Percentiles rank a stretch among this genome's conserved stretches.
Evolutionary conservation across 2,113 vertebrate genomes (phyloP).

Genomic region (Corvus cornix): DNA sequence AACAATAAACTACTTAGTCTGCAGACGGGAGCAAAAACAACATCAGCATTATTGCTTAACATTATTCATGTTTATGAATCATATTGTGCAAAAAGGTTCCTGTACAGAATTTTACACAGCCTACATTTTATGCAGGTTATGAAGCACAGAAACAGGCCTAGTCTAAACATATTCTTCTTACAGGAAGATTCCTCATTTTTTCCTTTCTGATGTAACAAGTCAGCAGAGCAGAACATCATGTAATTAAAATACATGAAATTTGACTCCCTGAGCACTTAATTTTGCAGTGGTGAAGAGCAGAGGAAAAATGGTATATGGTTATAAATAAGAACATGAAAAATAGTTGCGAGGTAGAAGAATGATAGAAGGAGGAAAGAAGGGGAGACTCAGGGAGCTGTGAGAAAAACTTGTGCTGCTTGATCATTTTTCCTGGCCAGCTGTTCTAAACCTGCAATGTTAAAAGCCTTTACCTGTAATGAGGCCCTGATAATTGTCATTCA

Average conservation of each 20-base stretch:
- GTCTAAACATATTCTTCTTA: not conserved
- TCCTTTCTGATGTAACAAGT: not conserved
- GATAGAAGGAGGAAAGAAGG: not conserved
- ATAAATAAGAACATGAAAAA: not conserved
- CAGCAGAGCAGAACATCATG: not conserved
- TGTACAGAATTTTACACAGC: not conserved
- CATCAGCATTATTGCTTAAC: not conserved
- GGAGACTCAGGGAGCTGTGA: not conserved
- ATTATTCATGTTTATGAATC: not conserved
- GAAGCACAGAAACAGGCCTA: not conserved
- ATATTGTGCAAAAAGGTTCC: not conserved
- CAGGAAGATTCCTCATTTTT: not conserved
- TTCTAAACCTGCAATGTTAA: not conserved
- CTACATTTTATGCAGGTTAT: not conserved
- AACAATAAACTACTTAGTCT: not conserved
- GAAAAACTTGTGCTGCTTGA: not conserved
- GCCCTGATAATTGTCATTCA: not conserved
- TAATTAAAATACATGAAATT: slow-evolving; percentile 20
- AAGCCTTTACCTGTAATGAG: not conserved
- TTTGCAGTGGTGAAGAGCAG: not conserved
- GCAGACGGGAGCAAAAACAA: not conserved
- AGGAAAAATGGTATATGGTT: not conserved
- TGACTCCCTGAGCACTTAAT: not conserved
- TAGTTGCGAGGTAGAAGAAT: not conserved
- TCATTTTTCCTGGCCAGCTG: not conserved